Conservation (phyloP, 2,797 vertebrate genomes). For the Sebastes goodei region DNA sequence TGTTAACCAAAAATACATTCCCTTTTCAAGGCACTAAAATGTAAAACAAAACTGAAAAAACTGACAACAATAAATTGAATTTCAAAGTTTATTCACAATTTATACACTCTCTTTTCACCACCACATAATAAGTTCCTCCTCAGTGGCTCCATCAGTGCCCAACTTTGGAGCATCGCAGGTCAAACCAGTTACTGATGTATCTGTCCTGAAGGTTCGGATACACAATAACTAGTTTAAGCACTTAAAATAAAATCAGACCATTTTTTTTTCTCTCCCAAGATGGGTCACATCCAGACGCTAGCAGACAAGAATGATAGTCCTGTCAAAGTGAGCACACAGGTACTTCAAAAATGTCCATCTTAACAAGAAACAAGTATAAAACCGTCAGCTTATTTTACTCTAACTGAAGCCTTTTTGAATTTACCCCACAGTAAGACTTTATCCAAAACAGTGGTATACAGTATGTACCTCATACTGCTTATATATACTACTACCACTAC, state of each 20-base stretch:
- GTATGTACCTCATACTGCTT: neutral
- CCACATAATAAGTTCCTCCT: conserved; percentile 43
- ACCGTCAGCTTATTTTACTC: neutral
- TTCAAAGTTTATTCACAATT: conserved; percentile 82
- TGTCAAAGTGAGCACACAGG: conserved; percentile 32
- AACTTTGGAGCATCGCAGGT: conserved; percentile 37
- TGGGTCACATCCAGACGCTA: conserved; percentile 24
- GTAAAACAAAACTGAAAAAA: neutral
- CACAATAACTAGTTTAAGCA: conserved; percentile 53
- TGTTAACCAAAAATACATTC: neutral
- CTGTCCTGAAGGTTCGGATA: conserved; percentile 21
- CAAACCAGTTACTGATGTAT: conserved; percentile 34
- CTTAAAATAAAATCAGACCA: conserved; percentile 44
- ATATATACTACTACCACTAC: neutral
- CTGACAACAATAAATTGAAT: conserved; percentile 41
- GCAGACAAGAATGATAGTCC: conserved; percentile 42
- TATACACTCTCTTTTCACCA: conserved; percentile 69
- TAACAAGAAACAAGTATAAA: conserved; percentile 6
- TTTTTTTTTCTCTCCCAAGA: neutral
- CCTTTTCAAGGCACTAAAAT: neutral
- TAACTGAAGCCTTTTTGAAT: neutral
- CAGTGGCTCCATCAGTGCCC: conserved; percentile 26
- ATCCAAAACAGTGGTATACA: neutral
- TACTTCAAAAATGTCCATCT: conserved; percentile 42
- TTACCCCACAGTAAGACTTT: neutral